These are phyloP conservation scores for Neoaliturus tenellus DNA, from an alignment of 2,888 invertebrate species.

Conservation along the genomic window DNA sequence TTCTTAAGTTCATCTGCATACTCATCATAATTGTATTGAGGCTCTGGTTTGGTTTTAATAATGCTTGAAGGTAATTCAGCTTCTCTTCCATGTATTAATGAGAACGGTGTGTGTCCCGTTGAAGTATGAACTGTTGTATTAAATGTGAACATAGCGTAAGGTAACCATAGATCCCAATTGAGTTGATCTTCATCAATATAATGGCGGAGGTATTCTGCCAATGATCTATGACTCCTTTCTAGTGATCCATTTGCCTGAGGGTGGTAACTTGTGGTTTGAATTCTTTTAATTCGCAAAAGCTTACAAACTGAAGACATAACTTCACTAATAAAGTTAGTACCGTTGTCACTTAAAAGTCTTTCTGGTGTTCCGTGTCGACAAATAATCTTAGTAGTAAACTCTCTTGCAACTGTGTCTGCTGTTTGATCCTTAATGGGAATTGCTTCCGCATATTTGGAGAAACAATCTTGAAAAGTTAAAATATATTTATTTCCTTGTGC, in stretches of 20 bases:
- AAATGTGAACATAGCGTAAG: not conserved
- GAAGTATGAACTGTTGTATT: not conserved
- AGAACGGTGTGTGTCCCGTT: not conserved
- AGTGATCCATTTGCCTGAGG: not conserved
- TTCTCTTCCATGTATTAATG: not conserved
- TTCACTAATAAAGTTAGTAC: not conserved
- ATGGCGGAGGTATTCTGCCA: not conserved
- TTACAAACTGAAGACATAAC: not conserved
- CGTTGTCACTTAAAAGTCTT: not conserved
- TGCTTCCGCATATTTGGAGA: not conserved
- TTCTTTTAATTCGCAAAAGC: conserved; percentile 3
- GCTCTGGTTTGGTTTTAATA: not conserved
- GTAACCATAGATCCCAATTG: not conserved
- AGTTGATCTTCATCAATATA: not conserved
- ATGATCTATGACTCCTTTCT: not conserved
- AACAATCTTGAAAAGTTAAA: not conserved
- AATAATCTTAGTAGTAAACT: too few species aligned
- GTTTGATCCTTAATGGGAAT: not conserved
- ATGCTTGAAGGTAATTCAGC: not conserved
- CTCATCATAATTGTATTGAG: conserved; percentile 20
- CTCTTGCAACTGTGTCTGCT: not conserved
- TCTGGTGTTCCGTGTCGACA: conserved; percentile 7
- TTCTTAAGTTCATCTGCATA: not conserved
- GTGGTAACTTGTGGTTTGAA: not conserved
- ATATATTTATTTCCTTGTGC: not conserved